Conservation (phyloP, 2,888 invertebrate species). For the Zelleria hepariella region DNA sequence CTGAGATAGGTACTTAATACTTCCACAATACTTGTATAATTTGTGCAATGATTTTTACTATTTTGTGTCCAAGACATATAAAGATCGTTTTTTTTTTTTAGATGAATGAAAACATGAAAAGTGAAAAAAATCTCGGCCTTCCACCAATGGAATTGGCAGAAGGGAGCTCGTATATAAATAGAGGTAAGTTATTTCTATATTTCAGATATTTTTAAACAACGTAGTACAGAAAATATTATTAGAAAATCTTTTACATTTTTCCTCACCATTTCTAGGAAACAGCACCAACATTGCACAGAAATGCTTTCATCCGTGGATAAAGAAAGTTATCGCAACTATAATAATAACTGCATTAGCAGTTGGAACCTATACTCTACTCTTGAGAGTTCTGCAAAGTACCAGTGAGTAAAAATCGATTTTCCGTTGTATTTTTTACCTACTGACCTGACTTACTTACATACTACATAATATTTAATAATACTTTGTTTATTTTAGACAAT, state of each 20-base stretch:
- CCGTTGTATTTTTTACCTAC: background rate
- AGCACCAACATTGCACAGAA: slow-evolving; percentile 24
- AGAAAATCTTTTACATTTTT: background rate
- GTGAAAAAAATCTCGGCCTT: slow-evolving; percentile 36
- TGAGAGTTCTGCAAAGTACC: slow-evolving; percentile 28
- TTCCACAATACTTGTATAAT: background rate
- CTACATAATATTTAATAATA: background rate
- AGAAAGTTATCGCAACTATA: slow-evolving; percentile 30
- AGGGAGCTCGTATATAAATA: slow-evolving; percentile 7
- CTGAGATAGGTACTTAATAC: too few relatives aligned
- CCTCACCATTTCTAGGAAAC: slow-evolving; percentile 22
- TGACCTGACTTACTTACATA: background rate
- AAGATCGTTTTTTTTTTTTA: slow-evolving; percentile 17
- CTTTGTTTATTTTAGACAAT: slow-evolving; percentile 25
- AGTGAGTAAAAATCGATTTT: slow-evolving; percentile 25
- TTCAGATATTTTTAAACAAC: background rate
- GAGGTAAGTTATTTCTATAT: background rate
- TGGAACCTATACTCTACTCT: slow-evolving; percentile 32
- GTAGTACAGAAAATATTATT: background rate
- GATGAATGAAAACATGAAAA: slow-evolving; percentile 33
- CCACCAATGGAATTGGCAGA: slow-evolving; percentile 64
- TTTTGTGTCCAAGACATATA: too few relatives aligned
- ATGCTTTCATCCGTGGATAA: slow-evolving; percentile 33
- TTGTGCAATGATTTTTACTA: too few relatives aligned
- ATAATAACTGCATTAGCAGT: slow-evolving; percentile 29